A percentile compares a stretch with the other conserved stretches of the same genome.
Evolutionary conservation across 2,113 vertebrate species (phyloP).

Genomic region (Strix aluco): DNA sequence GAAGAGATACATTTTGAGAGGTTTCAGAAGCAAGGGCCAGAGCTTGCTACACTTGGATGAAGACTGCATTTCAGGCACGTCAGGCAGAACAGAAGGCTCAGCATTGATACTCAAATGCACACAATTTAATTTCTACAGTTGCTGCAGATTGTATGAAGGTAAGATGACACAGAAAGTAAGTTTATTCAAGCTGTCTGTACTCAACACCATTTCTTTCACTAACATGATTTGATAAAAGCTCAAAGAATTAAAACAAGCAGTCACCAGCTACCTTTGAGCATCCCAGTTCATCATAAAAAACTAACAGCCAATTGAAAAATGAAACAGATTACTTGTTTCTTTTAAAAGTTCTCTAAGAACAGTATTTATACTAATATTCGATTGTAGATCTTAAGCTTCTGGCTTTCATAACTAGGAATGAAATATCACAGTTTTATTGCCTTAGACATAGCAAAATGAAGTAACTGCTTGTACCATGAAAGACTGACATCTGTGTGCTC

Average conservation of each 20-base stretch:
- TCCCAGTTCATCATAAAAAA: background rate
- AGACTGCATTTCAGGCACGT: background rate
- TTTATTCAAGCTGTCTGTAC: background rate
- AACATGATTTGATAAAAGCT: background rate
- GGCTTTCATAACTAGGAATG: background rate
- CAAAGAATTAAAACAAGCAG: background rate
- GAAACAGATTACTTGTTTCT: background rate
- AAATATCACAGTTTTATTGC: background rate
- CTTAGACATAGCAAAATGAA: background rate
- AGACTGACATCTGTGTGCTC: background rate
- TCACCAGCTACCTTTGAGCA: background rate
- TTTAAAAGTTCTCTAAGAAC: background rate
- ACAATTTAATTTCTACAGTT: background rate
- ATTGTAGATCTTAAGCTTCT: background rate
- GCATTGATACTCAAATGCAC: background rate
- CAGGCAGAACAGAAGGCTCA: conserved; percentile 33
- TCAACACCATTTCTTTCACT: background rate
- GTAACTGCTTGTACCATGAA: background rate
- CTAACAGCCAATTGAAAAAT: background rate
- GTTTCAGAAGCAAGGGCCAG: conserved; percentile 27
- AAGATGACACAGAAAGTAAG: background rate
- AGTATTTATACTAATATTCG: background rate
- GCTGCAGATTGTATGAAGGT: background rate
- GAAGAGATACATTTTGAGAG: conserved; percentile 29
- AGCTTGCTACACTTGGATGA: background rate